Base-by-base conservation (phyloP, 2,797 vertebrate genomes). In the Aeoliscus strigatus region DNA sequence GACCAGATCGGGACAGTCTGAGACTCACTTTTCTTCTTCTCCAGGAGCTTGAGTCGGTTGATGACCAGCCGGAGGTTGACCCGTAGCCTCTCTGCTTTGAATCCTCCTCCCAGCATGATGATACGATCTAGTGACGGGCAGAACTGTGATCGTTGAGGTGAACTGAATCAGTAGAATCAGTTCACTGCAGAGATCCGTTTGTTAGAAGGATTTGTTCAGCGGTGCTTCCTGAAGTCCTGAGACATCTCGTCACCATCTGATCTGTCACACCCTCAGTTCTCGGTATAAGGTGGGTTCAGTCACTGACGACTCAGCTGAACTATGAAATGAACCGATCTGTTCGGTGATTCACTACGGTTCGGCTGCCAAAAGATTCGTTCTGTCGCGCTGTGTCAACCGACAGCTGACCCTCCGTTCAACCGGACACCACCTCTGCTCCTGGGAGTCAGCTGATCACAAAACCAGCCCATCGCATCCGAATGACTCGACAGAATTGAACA, bases 11-110 rank as follows among this genome's bases (percentile, higher is more conserved):
- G 27, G 1, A 5, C 7, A 10, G 11, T 3, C 7, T 5, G 6
- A 14, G 9, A 87, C 96, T 92, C 78, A 99, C 96, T 95, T 82
- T 98, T 98, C 83, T 98, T 99, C 70, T 99, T 99, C 86, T 98
- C 95, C 16, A 99, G 74, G 13, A 98, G 87, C 63, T 99, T 99
- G 39, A 98, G 93, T 30, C 96, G 88, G 77, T 98, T 98, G 68
- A 99, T 97, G 58, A 94, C 94, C 4, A 99, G 89, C 17, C 94
- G 88, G 26, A 99, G 89, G 79, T 99, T 99, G 77, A 99, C 95
- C 62, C 90, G 87, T 50, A 98, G 80, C 56, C 96, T 89, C 66
- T 99, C 96, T 1, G 91, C 87, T 86, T 96, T 97, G 79, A 97
- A 99, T 47, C 94, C 93, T 48, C 91, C 90, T 38, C 92, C 90